A percentile compares a stretch with the other conserved stretches of the same genome.
These are phyloP conservation scores for Tilapia sparmanii DNA, from an alignment of 2,113 vertebrate genomes.

Conservation along the genomic window DNA sequence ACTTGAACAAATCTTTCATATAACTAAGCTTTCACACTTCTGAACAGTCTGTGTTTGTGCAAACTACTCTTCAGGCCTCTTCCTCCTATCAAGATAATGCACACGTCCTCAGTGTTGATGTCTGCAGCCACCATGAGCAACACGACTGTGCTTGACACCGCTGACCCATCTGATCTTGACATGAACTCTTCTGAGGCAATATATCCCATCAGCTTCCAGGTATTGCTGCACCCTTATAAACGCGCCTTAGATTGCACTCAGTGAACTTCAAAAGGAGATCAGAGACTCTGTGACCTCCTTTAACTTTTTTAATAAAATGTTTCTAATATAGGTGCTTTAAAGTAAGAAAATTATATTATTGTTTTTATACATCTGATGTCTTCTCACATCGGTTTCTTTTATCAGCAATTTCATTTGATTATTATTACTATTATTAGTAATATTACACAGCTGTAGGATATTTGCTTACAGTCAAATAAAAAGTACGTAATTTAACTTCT, in stretches of 20 bases:
- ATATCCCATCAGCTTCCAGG: slow-evolving; percentile 87
- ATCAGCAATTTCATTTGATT: background rate
- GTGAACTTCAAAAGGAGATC: background rate
- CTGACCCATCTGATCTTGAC: slow-evolving; percentile 73
- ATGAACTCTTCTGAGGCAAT: slow-evolving; percentile 72
- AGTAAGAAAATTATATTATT: background rate
- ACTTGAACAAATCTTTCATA: background rate
- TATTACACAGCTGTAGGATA: background rate
- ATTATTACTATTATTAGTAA: background rate
- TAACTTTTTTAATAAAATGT: background rate
- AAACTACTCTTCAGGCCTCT: background rate
- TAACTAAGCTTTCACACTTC: background rate
- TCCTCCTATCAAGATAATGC: slow-evolving; percentile 79
- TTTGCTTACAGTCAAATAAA: background rate
- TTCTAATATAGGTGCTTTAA: background rate
- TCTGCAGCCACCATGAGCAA: slow-evolving; percentile 85
- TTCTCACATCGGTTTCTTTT: background rate
- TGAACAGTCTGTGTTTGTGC: background rate
- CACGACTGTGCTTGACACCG: slow-evolving; percentile 82
- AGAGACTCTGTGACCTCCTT: background rate
- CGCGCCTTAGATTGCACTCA: fast-evolving
- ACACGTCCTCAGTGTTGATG: slow-evolving; percentile 76
- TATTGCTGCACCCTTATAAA: background rate
- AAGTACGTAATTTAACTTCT: background rate
- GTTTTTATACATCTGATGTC: background rate